A percentile compares a stretch with the other conserved stretches of the same genome.
phyloP scores from a whole-genome alignment of 2,797 vertebrate genomes.

The Clamator glandarius region DNA sequence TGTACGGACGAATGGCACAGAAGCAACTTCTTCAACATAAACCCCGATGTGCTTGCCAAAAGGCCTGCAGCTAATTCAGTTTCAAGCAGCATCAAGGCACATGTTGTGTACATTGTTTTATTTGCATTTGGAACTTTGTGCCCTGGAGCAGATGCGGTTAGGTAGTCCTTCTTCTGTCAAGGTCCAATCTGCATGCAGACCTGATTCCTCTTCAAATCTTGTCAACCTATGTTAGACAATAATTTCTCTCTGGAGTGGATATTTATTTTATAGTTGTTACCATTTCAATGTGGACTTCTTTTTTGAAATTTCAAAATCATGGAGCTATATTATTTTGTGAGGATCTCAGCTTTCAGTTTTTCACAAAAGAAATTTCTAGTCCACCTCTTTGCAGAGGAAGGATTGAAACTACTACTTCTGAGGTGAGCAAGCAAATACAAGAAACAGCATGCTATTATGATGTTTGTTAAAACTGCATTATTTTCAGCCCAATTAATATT shows the following conservation, averaged over 20 bases:
- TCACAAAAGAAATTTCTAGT: not conserved
- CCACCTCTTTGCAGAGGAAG: not conserved
- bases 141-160: rapidly evolving
- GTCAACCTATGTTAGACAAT: not conserved
- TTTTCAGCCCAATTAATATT: not conserved
- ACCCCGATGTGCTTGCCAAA: not conserved
- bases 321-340: not conserved
- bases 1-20: not conserved
- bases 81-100: not conserved
- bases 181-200: not conserved
- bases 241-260: not conserved
- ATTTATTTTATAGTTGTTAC: not conserved
- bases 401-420: not conserved
- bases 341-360: not conserved
- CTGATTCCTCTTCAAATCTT: not conserved
- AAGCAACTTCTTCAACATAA: not conserved
- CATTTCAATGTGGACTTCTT: not conserved
- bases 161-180: not conserved
- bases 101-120: not conserved
- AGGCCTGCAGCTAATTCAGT: not conserved
- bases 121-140: rapidly evolving
- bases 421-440: not conserved
- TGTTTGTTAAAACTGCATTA: not conserved
- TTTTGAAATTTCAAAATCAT: not conserved
- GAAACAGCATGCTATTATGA: not conserved